A percentile compares a stretch with the other conserved stretches of the same genome.
These are phyloP conservation scores for Listrodromus nycthemerus DNA, from an alignment of 2,888 invertebrate genomes.

Conservation along the genomic window DNA sequence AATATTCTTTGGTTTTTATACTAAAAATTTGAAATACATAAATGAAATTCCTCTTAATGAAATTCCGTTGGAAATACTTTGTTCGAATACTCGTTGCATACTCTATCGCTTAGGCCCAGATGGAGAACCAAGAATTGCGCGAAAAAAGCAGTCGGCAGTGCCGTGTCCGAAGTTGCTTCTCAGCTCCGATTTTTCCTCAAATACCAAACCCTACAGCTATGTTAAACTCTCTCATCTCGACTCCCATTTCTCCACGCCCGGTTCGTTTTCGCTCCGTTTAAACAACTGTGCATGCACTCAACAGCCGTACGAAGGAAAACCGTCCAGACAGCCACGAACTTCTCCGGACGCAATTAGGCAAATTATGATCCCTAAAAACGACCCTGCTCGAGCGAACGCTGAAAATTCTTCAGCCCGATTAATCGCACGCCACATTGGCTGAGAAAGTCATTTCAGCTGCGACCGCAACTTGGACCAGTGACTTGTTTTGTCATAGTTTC, in stretches of 20 bases:
- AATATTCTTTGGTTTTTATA: no score
- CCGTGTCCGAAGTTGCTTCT: conserved; percentile 34
- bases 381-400: no score
- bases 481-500: conserved; percentile 37
- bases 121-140: neutral
- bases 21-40: no score
- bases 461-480: neutral
- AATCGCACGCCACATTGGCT: neutral
- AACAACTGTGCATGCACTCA: conserved; percentile 1
- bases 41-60: no score
- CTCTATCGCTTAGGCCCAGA: neutral
- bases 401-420: no score
- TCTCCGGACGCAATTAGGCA: conserved; percentile 55
- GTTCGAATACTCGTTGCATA: no score
- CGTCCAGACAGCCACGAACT: neutral
- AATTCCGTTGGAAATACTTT: no score
- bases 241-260: neutral
- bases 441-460: neutral
- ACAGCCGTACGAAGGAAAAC: neutral
- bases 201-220: conserved; percentile 4
- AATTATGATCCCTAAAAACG: conserved; percentile 13
- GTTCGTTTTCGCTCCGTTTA: neutral
- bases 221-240: neutral
- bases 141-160: neutral
- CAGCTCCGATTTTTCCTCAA: conserved; percentile 27